A percentile compares a stretch with the other conserved stretches of the same genome.
These are phyloP conservation scores for Martes martes DNA, from an alignment of 2,113 vertebrate genomes.

Conservation along the genomic window DNA sequence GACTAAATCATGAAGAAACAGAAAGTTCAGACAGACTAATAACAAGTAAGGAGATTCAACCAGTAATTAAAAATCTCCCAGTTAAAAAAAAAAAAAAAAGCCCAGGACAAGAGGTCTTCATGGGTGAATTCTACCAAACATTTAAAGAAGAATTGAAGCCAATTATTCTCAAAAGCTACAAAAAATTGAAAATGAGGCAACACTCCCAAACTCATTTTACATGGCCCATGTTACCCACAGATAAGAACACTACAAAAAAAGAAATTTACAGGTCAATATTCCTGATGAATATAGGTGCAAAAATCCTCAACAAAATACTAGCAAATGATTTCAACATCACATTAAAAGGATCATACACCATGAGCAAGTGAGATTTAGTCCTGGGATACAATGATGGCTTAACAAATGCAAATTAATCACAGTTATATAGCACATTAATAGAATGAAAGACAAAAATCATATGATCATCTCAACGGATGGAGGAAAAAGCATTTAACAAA, in stretches of 20 bases:
- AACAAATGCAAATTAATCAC: background rate
- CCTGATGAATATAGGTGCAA: background rate
- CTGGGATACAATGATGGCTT: background rate
- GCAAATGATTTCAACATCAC: background rate
- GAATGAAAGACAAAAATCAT: background rate
- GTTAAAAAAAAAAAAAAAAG: background rate
- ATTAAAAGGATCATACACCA: background rate
- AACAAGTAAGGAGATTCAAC: background rate
- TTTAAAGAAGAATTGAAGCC: background rate
- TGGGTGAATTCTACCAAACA: background rate
- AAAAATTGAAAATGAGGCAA: background rate
- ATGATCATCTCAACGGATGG: background rate
- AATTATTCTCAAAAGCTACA: background rate
- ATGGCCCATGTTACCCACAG: no score
- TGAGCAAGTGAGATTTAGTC: background rate
- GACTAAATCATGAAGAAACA: background rate
- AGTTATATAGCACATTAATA: background rate
- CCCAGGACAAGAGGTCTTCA: background rate
- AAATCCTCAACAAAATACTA: background rate
- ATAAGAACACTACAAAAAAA: background rate
- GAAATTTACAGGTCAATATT: background rate
- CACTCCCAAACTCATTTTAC: background rate
- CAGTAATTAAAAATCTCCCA: background rate
- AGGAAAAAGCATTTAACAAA: background rate
- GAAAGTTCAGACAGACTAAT: background rate